Evolutionary conservation across 2,797 vertebrate species (phyloP), one percentile per base, ranked within the genome.

Genomic region (Anniella stebbinsi): DNA sequence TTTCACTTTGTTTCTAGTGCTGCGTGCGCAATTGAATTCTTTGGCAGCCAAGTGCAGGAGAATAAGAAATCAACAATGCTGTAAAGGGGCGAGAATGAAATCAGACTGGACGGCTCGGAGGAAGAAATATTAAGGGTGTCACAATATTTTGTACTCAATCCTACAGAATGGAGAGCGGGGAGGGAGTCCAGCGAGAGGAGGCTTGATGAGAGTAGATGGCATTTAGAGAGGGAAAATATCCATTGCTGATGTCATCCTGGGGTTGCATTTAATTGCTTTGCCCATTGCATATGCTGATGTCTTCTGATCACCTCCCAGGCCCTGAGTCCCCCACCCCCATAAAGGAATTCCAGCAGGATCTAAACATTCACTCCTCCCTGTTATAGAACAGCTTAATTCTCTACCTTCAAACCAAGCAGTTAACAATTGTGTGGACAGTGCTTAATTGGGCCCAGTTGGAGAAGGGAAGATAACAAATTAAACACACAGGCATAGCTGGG

Each of bases 101-200:
- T 97, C 95, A 92, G 96, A 97, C 95, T 96, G 97, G 97, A 97
- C 86, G 93, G 95, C 93, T 97, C 96, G 94, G 97, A 51, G 66
- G 97, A 96, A 96, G 96, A 97, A 97, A 97, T 97, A 97, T 97
- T 97, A 97, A 97, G 95, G 94, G 95, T 96, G 96, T 97, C 96
- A 97, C 96, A 97, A 96, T 97, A 97, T 97, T 97, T 97, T 96
- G 96, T 97, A 95, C 93, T 97, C 94, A 96, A 89, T 96, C 96
- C 96, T 95, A 93, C 95, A 94, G 95, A 97, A 97, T 95, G 96
- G 96, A 97, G 96, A 96, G 96, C 4, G 94, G 96, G 96, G 94
- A 41, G 86, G 38, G 73, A 25, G 89, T 94, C 93, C 92, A 96
- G 94, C 88, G 95, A 93, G 60, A 84, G 92, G 95, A 94, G 94